phyloP scores from a whole-genome alignment of 2,888 invertebrate species.

The Sinohyriopsis cumingii region DNA sequence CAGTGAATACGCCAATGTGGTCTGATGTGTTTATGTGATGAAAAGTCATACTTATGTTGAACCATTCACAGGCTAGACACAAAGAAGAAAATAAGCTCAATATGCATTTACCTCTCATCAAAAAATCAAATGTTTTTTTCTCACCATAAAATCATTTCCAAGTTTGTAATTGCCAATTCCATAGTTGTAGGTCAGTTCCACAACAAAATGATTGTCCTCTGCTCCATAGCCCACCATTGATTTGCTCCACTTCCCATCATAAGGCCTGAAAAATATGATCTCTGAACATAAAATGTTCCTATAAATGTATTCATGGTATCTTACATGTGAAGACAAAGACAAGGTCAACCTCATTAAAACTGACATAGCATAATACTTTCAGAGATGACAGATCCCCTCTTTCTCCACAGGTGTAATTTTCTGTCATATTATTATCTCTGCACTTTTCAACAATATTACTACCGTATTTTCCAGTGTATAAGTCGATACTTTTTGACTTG shows the following conservation, averaged over 20 bases:
- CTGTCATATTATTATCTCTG: no score
- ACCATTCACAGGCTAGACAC: no score
- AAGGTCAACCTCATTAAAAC: no score
- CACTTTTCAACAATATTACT: no score
- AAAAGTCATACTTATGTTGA: no score
- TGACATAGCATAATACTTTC: no score
- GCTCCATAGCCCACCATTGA: constrained; percentile 99
- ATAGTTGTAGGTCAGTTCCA: constrained; percentile 98
- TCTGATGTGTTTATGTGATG: no score
- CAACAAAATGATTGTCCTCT: constrained; percentile 94
- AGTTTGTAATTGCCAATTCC: constrained; percentile 88
- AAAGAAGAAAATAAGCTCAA: neutral
- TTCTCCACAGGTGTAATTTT: no score
- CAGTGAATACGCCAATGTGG: no score
- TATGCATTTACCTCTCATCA: neutral
- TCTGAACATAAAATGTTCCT: constrained; percentile 47
- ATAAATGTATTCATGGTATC: neutral
- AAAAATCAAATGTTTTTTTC: constrained; percentile 3
- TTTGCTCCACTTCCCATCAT: constrained; percentile 98
- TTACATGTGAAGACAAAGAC: neutral
- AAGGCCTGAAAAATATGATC: constrained; percentile 80
- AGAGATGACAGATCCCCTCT: no score
- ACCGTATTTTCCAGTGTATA: no score
- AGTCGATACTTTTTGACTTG: no score
- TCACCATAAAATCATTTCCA: constrained; percentile 89